A percentile compares a stretch with the other conserved stretches of the same genome.
Evolutionary conservation across 2,113 vertebrate genomes (phyloP).

Genomic region (Hydrolagus affinis): DNA sequence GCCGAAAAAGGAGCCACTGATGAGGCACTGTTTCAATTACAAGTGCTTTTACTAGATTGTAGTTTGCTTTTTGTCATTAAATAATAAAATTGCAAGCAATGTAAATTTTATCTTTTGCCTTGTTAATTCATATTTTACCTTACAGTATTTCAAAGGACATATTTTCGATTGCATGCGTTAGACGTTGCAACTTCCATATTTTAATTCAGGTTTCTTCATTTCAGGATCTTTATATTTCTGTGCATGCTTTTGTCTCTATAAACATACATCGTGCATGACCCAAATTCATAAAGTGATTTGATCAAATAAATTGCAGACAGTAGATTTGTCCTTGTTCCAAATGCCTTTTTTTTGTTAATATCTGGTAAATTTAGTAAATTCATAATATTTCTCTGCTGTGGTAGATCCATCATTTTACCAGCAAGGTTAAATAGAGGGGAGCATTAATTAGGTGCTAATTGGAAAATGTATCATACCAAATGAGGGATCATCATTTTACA

Average conservation of each 20-base stretch:
- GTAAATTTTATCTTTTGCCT: not conserved
- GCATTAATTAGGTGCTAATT: not conserved
- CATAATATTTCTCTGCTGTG: not conserved
- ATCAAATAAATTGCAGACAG: slow-evolving; percentile 29
- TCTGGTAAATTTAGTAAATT: slow-evolving; percentile 1
- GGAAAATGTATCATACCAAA: no score
- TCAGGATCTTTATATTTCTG: not conserved
- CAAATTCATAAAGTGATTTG: slow-evolving; percentile 10
- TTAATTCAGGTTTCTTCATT: no score
- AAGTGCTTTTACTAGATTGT: not conserved
- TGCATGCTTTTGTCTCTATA: slow-evolving; percentile 13
- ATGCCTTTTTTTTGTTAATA: not conserved
- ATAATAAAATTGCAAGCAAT: not conserved
- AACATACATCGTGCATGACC: not conserved
- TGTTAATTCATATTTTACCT: not conserved
- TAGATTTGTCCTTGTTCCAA: slow-evolving; percentile 19
- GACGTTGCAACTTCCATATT: not conserved
- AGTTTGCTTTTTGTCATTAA: not conserved
- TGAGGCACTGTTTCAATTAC: not conserved
- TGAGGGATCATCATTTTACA: not conserved
- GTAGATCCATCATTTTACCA: not conserved
- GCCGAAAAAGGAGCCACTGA: not conserved
- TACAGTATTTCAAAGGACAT: not conserved
- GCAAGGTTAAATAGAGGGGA: not conserved
- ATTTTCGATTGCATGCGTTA: not conserved